Percentiles rank a stretch among this genome's conserved stretches.
phyloP scores from a whole-genome alignment of 2,113 vertebrate species.

The Engraulis encrasicolus region DNA sequence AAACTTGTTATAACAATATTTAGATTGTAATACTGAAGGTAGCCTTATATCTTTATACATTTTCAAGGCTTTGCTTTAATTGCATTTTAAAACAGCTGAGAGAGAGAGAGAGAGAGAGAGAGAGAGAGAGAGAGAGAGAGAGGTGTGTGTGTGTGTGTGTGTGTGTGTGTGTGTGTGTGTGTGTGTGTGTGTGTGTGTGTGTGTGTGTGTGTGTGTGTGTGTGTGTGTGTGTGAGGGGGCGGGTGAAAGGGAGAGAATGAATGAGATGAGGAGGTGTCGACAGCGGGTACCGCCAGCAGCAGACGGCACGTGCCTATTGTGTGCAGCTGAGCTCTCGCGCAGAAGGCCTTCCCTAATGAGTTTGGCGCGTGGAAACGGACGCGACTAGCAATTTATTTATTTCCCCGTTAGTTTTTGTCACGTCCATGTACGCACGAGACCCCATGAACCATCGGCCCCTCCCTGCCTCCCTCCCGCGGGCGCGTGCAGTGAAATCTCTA shows the following conservation, averaged over 20 bases:
- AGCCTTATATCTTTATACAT: no score
- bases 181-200: no score
- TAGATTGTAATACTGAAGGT: no score
- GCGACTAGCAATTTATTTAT: slow-evolving; percentile 36
- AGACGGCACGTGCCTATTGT: slow-evolving; percentile 4
- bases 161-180: no score
- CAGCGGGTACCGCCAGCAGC: slow-evolving; percentile 20
- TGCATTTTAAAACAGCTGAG: no score
- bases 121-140: no score
- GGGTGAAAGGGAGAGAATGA: background rate
- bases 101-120: no score
- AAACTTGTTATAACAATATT: no score
- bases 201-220: background rate
- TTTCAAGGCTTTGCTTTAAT: no score
- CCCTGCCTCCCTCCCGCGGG: slow-evolving; percentile 43
- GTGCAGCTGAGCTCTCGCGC: slow-evolving; percentile 28
- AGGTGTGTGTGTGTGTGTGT: no score
- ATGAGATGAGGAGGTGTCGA: background rate
- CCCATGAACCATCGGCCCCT: slow-evolving; percentile 37
- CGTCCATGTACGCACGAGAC: slow-evolving; percentile 32
- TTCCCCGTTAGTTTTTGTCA: slow-evolving; percentile 50
- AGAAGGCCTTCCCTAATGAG: slow-evolving; percentile 2
- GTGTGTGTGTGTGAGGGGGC: background rate
- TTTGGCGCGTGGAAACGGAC: background rate
- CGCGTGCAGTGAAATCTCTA: slow-evolving; percentile 52